These are phyloP conservation scores for Philereme transversata DNA, from an alignment of 2,888 invertebrate species.

Conservation along the genomic window DNA sequence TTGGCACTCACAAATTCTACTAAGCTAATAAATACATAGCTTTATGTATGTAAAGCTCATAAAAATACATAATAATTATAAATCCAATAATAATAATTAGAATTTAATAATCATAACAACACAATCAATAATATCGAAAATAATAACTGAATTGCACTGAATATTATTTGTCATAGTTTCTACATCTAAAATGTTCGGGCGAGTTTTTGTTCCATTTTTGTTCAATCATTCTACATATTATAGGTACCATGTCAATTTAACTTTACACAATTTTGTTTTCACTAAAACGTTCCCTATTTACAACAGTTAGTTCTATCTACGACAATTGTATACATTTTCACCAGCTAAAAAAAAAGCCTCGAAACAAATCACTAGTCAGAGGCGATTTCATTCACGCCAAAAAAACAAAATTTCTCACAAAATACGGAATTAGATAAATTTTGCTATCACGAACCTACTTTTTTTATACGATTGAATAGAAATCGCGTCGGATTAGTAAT, in stretches of 20 bases:
- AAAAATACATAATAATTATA: slow-evolving; percentile 59
- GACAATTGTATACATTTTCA: slow-evolving; percentile 59
- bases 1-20: slow-evolving; percentile 82
- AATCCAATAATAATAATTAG: slow-evolving; percentile 39
- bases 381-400: slow-evolving; percentile 69
- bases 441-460: slow-evolving; percentile 50
- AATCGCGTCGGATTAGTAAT: slow-evolving; percentile 88
- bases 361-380: slow-evolving; percentile 72
- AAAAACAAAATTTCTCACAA: slow-evolving; percentile 47
- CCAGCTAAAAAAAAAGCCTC: slow-evolving; percentile 50
- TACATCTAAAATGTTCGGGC: slow-evolving; percentile 79
- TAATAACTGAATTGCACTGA: slow-evolving; percentile 73
- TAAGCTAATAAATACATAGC: slow-evolving; percentile 74
- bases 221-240: slow-evolving; percentile 67
- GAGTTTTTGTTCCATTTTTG: slow-evolving; percentile 81
- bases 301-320: slow-evolving; percentile 78
- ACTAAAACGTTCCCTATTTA: slow-evolving; percentile 70
- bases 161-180: slow-evolving; percentile 60
- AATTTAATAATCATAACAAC: slow-evolving; percentile 39
- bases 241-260: slow-evolving; percentile 59
- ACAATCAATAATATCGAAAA: slow-evolving; percentile 62
- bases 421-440: slow-evolving; percentile 40
- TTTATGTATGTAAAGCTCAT: slow-evolving; percentile 72
- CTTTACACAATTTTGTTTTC: slow-evolving; percentile 67
- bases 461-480: slow-evolving; percentile 52